Conservation (phyloP, 2,113 vertebrate species). For the Zosterops japonicus region DNA sequence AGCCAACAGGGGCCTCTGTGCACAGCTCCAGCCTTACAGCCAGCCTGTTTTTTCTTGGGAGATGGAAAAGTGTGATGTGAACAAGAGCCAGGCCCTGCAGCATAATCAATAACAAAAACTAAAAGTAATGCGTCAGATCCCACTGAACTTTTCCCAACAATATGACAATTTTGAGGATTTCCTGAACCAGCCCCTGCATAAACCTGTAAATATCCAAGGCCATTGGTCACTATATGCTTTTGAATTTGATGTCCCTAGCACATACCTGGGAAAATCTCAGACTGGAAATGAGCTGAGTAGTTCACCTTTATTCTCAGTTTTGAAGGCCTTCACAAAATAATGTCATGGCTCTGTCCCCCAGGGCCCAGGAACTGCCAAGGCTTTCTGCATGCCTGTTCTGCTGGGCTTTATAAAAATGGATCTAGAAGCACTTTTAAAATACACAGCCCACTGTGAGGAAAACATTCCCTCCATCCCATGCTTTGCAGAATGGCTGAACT, state of each 20-base stretch:
- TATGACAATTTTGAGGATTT: neutral
- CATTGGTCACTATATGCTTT: neutral
- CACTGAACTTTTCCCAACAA: neutral
- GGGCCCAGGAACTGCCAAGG: neutral
- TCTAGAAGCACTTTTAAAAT: neutral
- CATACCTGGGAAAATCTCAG: neutral
- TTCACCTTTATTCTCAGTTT: neutral
- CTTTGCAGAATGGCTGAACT: neutral
- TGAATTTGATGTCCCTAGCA: neutral
- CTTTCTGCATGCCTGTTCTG: neutral
- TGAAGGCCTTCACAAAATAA: neutral
- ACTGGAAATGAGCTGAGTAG: neutral
- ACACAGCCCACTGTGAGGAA: neutral
- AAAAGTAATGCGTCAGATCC: neutral
- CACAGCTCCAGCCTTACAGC: neutral
- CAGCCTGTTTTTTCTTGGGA: neutral
- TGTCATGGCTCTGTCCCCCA: neutral
- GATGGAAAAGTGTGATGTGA: rapidly evolving
- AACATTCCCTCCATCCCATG: neutral
- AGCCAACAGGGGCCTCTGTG: neutral
- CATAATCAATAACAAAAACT: neutral
- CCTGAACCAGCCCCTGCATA: neutral
- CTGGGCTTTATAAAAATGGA: neutral
- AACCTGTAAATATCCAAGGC: neutral
- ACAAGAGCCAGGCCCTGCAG: neutral